Evolutionary conservation across 2,888 invertebrate genomes (phyloP).

Genomic region (Melitaea athalia): DNA sequence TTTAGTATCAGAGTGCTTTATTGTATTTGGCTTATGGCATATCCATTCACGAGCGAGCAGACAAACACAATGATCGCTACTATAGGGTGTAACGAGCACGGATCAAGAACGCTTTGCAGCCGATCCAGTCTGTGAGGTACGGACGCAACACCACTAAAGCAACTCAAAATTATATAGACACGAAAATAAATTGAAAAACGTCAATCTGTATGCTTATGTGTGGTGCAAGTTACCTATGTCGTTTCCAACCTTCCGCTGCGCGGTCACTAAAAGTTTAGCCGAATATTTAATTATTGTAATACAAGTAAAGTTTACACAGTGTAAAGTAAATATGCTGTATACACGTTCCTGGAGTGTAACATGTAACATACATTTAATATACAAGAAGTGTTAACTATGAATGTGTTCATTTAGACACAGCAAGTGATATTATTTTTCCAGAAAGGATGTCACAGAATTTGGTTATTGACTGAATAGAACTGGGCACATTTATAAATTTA

Average conservation of each 20-base stretch:
- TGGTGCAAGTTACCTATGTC: conserved; percentile 86
- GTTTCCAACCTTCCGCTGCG: conserved; percentile 87
- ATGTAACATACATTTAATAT: conserved; percentile 54
- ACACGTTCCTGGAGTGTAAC: conserved; percentile 61
- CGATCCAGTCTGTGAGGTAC: conserved; percentile 81
- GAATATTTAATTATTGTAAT: conserved; percentile 78
- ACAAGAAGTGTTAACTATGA: conserved; percentile 53
- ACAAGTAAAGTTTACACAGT: conserved; percentile 64
- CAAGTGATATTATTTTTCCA: conserved; percentile 65
- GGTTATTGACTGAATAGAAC: conserved; percentile 38
- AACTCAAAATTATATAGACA: conserved; percentile 81
- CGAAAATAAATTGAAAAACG: conserved; percentile 80
- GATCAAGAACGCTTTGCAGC: conserved; percentile 79
- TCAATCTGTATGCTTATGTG: conserved; percentile 81
- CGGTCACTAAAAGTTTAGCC: conserved; percentile 85
- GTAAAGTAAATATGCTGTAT: conserved; percentile 62
- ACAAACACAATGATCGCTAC: conserved; percentile 81
- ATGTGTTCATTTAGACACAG: conserved; percentile 62
- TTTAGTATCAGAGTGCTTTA: conserved; percentile 73
- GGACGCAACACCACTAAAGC: conserved; percentile 83
- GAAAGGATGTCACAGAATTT: conserved; percentile 81
- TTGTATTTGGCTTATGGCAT: conserved; percentile 54
- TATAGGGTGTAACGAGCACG: conserved; percentile 78
- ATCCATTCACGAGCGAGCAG: conserved; percentile 78
- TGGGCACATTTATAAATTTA: conserved; percentile 29